A percentile compares a stretch with the other conserved stretches of the same genome.
phyloP scores from a whole-genome alignment of 2,797 vertebrate species.

The Danio albolineatus region DNA sequence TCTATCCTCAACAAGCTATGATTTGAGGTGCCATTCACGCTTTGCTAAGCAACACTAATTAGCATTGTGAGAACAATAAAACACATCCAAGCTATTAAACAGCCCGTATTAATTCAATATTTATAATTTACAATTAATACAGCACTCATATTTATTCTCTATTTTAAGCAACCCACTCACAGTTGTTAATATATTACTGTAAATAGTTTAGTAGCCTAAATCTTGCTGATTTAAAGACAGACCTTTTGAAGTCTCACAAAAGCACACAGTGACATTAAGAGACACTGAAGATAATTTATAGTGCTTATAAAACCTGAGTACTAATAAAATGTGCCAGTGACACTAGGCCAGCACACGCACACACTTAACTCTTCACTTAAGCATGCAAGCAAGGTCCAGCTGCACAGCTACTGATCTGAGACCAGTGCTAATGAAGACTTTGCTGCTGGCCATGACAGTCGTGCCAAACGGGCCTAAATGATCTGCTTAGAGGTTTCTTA shows the following conservation, averaged over 20 bases:
- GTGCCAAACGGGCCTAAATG: neutral
- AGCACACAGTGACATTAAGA: constrained; percentile 29
- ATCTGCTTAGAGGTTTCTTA: constrained; percentile 1
- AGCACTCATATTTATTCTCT: constrained; percentile 1
- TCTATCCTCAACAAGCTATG: constrained; percentile 1
- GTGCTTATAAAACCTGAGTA: constrained; percentile 34
- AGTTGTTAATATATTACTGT: neutral
- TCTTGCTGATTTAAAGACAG: neutral
- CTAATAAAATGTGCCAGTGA: constrained; percentile 21
- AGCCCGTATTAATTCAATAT: constrained; percentile 1
- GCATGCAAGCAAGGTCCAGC: neutral
- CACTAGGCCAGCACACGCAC: neutral
- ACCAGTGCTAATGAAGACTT: neutral
- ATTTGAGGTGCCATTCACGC: neutral
- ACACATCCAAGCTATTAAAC: constrained; percentile 15
- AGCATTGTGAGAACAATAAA: constrained; percentile 2
- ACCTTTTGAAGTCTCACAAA: neutral
- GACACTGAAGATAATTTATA: constrained; percentile 37
- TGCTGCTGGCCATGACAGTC: neutral
- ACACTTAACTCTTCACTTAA: constrained; percentile 13
- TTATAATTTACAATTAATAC: constrained; percentile 1
- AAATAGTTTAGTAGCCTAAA: constrained; percentile 9
- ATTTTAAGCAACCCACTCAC: constrained; percentile 1
- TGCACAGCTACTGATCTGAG: constrained; percentile 3
- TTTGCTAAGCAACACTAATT: constrained; percentile 25